Base-by-base conservation (phyloP, 2,888 invertebrate species). In the Diarsia brunnea region DNA sequence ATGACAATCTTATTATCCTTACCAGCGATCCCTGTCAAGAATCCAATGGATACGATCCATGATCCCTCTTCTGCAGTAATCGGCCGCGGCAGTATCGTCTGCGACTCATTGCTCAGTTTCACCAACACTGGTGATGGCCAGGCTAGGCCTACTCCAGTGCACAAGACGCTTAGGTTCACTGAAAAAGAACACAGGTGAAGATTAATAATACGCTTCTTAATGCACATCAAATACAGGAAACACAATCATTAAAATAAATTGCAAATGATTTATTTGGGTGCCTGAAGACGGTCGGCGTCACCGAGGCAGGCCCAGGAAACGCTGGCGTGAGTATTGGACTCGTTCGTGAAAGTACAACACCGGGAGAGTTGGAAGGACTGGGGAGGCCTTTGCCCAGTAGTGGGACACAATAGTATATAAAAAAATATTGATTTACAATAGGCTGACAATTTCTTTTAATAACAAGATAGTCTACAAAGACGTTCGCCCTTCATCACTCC, bases 41-140 rank as follows among this genome's bases (percentile, higher is more conserved):
- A 75, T 80, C 82, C 90, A 77, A 74, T 89, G 82, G 91, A 93
- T 69, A 82, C 90, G 21, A 89, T 91, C 94, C 75, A 93, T 61
- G 75, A 92, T 0, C 89, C 91, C 49, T 92, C 91, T 0, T 87
- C 88, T 1, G 84, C 84, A 0, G 90, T 92, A 31, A 93, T 81
- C 1, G 87, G 74, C 10, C 75, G 75, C 0, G 84, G 64, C 1
- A 93, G 81, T 10, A 87, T 73, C 0, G 90, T 86, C 67, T 89
- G 82, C 0, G 82, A 85, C 0, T 60, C 81, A 61, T 90, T 79
- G 0, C 74, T 79, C 16, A 93, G 80, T 67, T 92, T 92, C 49
- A 92, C 90, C 21, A 93, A 73, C 0, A 91, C 89, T 4, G 93
- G 92, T 0, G 93, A 93, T 0, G 91, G 79, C 93, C 93, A 92